A percentile compares a stretch with the other conserved stretches of the same genome.
Conservation (phyloP, 2,797 vertebrate genomes). For the Pipistrellus kuhlii region DNA sequence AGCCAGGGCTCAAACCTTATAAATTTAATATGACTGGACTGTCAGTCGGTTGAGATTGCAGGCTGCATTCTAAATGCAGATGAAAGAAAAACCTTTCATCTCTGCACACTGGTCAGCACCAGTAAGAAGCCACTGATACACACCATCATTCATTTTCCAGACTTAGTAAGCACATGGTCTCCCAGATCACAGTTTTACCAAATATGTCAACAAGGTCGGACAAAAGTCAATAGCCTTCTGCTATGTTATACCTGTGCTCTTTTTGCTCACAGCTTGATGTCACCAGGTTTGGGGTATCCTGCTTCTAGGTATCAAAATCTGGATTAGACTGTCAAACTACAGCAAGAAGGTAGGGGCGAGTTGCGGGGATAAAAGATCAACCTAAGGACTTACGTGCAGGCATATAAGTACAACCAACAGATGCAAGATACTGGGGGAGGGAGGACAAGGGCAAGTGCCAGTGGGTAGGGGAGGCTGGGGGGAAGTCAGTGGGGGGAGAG, state of each 20-base stretch:
- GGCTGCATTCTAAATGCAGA: not conserved
- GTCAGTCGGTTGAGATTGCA: not conserved
- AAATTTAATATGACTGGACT: not conserved
- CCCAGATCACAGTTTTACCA: not conserved
- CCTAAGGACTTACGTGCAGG: too few species aligned
- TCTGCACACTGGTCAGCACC: not conserved
- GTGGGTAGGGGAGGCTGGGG: too few species aligned
- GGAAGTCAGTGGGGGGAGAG: too few species aligned
- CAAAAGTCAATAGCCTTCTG: not conserved
- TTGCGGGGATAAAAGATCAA: too few species aligned
- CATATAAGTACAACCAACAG: too few species aligned
- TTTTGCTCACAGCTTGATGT: not conserved
- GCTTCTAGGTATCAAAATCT: not conserved
- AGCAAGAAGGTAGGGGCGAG: too few species aligned
- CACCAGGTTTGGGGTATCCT: not conserved
- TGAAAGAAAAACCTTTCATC: not conserved
- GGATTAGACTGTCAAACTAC: not conserved
- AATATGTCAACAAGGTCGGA: not conserved
- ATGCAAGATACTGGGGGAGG: too few species aligned
- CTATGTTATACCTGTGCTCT: not conserved
- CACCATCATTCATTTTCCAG: not conserved
- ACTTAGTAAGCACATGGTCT: not conserved
- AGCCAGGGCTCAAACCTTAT: not conserved
- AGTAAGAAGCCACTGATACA: not conserved
- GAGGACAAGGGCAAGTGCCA: too few species aligned